Base-by-base conservation (phyloP, 2,888 invertebrate species). In the Volucella inflata region DNA sequence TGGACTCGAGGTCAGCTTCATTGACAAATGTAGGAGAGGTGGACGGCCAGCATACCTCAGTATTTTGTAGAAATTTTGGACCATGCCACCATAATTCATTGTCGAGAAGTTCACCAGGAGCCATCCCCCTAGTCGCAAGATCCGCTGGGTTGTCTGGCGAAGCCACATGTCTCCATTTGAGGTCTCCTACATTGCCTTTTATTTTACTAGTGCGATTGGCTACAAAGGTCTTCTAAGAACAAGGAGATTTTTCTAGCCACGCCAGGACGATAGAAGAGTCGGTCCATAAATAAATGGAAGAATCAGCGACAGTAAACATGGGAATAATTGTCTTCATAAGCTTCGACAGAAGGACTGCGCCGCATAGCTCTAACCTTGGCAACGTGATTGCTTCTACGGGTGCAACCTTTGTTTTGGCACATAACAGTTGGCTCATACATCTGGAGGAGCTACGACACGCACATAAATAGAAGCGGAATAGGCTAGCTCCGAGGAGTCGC, bases 141-240 rank as follows among this genome's bases (percentile, higher is more conserved):
- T 87, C 87, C 1, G 83, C 83, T 2, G 87, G 77, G 67, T 87
- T 87, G 1, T 62, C 17, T 8, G 72, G 44, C 0, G 87, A 85
- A 0, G 44, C 21, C 2, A 87, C 85, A 44, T 87, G 83, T 30
- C 30, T 17, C 79, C 88, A 87, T 11, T 74, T 14, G 1, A 16
- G n/a, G 3, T 21, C 16, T 21, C 59, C 36, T 0, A 65, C 36
- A 14, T 57, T 40, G n/a, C 67, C 48, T 4, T 38, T 46, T 4
- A 87, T 80, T 50, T 87, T 68, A 2, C 76, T 55, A 0, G 77
- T 76, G 8, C 79, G 50, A 36, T 87, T 80, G 1, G 71, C 78
- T 1, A 87, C 78, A 44, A 87, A 87, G 1, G n/a, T n/a, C n/a
- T n/a, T n/a, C n/a, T n/a, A n/a, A n/a, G n/a, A n/a, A n/a, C n/a